Evolutionary conservation across 2,888 invertebrate genomes (phyloP), one percentile per base, ranked within the genome.

Genomic region (Pristionchus mayeri): DNA sequence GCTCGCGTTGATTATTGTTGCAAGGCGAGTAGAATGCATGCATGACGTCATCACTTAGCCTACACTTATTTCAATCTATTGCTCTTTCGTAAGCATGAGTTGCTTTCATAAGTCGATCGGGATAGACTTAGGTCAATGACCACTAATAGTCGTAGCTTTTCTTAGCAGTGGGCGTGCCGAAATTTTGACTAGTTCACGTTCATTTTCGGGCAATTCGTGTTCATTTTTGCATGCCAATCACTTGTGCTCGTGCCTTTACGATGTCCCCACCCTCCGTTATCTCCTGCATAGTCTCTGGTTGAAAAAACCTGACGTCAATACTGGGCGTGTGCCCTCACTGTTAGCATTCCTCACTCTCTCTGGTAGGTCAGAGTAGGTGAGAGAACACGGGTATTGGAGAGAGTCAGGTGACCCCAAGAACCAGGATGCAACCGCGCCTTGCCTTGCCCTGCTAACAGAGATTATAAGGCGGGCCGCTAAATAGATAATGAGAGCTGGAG

Each of bases 161-260:
- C n/a, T 54, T 54, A 21, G 54, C n/a, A n/a, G n/a, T n/a, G n/a
- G n/a, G n/a, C n/a, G n/a, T 7, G n/a, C 44, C 44, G n/a, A 2
- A 54, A n/a, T n/a, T 7, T 54, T 54, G 54, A 54, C 54, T 54
- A n/a, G 21, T 18, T 1, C 7, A 54, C 7, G 7, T n/a, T 54
- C 18, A 54, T 54, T 54, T 54, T 18, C 54, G n/a, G n/a, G 2
- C 30, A 44, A 44, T 30, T 16, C 2, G 30, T 24, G 60, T 60
- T 16, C 27, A 60, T 13, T 60, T 60, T 60, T 60, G 60, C 60
- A 60, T 60, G 60, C 30, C 60, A 60, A 60, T 60, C 60, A 60
- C 27, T 27, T 30, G 30, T 30, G n/a, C 60, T 24, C 24, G 24
- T 13, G 21, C 24, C 13, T 30, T 30, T 27, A 60, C 60, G 60